These are phyloP conservation scores for Pandemis corylana DNA, from an alignment of 2,888 invertebrate genomes.

Conservation along the genomic window DNA sequence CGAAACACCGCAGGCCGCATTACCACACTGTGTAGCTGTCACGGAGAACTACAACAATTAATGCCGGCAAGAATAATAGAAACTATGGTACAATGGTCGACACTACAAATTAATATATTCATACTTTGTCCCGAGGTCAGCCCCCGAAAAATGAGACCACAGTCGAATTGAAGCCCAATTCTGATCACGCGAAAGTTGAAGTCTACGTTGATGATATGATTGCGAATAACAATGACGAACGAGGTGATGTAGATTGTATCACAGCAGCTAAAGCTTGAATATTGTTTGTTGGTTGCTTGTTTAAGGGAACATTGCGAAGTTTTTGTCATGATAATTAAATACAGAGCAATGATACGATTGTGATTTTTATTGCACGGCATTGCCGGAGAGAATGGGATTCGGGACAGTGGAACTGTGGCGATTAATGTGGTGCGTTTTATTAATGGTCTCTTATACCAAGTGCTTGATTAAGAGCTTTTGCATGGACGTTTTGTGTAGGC, in stretches of 20 bases:
- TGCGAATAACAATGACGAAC: slow-evolving; percentile 28
- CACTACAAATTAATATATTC: slow-evolving; percentile 82
- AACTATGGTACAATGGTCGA: slow-evolving; percentile 74
- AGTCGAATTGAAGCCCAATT: slow-evolving; percentile 50
- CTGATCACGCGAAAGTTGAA: slow-evolving; percentile 1
- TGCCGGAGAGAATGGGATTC: slow-evolving; percentile 65
- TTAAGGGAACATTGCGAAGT: slow-evolving; percentile 51
- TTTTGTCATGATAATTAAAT: slow-evolving; percentile 62
- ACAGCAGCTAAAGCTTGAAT: slow-evolving; percentile 43
- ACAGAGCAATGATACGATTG: slow-evolving; percentile 59
- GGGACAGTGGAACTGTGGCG: slow-evolving; percentile 61
- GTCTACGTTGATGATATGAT: slow-evolving; percentile 2
- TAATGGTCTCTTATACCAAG: slow-evolving; percentile 38
- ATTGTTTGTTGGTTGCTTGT: slow-evolving; percentile 37
- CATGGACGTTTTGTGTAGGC: background rate
- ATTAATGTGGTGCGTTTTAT: slow-evolving; percentile 48
- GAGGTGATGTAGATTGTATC: slow-evolving; percentile 43
- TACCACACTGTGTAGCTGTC: slow-evolving; percentile 75
- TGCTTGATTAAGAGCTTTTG: slow-evolving; percentile 14
- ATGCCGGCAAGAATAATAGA: slow-evolving; percentile 75
- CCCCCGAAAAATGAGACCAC: slow-evolving; percentile 57
- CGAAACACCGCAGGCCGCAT: slow-evolving; percentile 71
- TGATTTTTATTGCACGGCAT: slow-evolving; percentile 65
- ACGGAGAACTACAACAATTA: slow-evolving; percentile 78
- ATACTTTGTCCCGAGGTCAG: slow-evolving; percentile 66